Base-by-base conservation (phyloP, 2,113 vertebrate genomes). In the Pterocles burchelli region DNA sequence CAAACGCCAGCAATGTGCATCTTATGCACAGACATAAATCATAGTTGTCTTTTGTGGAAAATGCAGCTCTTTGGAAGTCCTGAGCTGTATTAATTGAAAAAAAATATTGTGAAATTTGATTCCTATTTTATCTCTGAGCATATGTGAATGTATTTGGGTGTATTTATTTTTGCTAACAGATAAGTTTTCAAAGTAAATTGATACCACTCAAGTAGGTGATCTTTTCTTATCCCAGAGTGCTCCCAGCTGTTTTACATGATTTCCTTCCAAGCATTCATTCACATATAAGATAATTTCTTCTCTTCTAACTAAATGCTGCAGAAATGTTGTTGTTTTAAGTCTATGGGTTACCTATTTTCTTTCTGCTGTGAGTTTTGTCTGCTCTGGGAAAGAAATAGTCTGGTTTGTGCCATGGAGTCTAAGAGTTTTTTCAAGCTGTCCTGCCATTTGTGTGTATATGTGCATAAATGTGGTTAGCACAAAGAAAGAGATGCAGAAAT, bases 1-100 rank as follows among this genome's bases (percentile, higher is more conserved):
- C 0, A 0, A 8, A 20, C 41, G 28, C 43, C 18, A 36, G 51
- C 43, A 28, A 7, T 0, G 0, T 52, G 51, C 17, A 3, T 38
- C 21, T 59, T 10, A 0, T 9, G 8, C 7, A 16, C 19, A 45
- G 41, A 13, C 1, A 0, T 6, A 10, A 29, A 24, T 57, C 29
- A 3, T 14, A 43, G 54, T 36, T 2, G 1, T 49, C 75, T 45
- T 36, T 13, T 48, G 48, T 93, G 54, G 45, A 52, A 70, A 34
- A 46, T 31, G 33, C 34, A 77, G 25, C 31, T 76, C 21, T 73
- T 38, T 73, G 43, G 54, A 65, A 45, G 8, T 48, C 54, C 26
- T 71, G n/a, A 73, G 41, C 62, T 67, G 12, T 61, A 51, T 24
- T 84, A 58, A 41, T 38, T 46, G 17, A 14, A 57, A 67, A 58